A percentile compares a stretch with the other conserved stretches of the same genome.
phyloP scores from a whole-genome alignment of 1,140 invertebrate genomes.

The Capitella teleta region DNA sequence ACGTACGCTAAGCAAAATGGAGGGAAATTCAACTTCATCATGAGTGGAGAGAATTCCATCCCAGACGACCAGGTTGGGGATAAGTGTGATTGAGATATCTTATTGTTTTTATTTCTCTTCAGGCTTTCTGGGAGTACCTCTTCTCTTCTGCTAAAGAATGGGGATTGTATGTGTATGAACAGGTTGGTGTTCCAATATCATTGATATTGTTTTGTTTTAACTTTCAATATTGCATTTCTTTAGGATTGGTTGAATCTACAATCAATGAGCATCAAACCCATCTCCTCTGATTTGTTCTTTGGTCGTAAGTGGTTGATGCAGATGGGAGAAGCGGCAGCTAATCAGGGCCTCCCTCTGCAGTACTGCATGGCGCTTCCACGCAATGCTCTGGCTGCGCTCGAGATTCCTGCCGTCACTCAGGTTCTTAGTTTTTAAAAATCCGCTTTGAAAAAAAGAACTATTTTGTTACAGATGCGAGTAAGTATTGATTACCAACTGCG shows the following conservation, averaged over 20 bases:
- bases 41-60: slow-evolving; percentile 6
- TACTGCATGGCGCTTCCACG: slow-evolving; percentile 17
- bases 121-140: slow-evolving; percentile 9
- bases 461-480: slow-evolving; percentile 19
- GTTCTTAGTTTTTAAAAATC: slow-evolving; percentile 14
- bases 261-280: slow-evolving; percentile 10
- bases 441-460: not conserved
- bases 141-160: slow-evolving; percentile 1
- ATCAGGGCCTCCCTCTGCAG: slow-evolving; percentile 12
- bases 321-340: slow-evolving; percentile 14
- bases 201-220: not conserved
- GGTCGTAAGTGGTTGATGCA: slow-evolving; percentile 13
- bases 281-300: slow-evolving; percentile 11
- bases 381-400: slow-evolving; percentile 12
- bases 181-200: slow-evolving; percentile 1
- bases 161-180: slow-evolving; percentile 8
- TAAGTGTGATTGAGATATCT: not conserved
- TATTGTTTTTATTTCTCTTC: not conserved
- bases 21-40: slow-evolving; percentile 21
- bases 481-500: slow-evolving; percentile 22
- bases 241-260: slow-evolving; percentile 15
- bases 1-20: slow-evolving; percentile 22
- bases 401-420: slow-evolving; percentile 13
- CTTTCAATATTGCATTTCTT: not conserved
- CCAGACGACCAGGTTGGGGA: slow-evolving; percentile 7